Evolutionary conservation across 1,140 invertebrate species (phyloP).

Genomic region (Onthophagus taurus): DNA sequence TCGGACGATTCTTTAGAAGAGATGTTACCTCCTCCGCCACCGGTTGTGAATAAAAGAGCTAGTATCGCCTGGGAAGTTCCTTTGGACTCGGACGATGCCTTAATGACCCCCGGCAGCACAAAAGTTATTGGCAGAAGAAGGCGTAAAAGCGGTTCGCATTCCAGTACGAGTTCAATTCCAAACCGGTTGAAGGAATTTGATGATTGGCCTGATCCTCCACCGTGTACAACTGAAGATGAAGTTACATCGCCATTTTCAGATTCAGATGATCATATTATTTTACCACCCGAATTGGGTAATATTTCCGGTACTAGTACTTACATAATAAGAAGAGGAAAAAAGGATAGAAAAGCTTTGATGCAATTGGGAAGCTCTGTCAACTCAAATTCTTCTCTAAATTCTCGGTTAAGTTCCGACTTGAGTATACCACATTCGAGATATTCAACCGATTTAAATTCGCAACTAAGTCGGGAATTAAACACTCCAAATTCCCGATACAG

Average conservation of each 20-base stretch:
- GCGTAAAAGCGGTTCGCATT: constrained; percentile 49
- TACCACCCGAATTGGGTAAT: constrained; percentile 41
- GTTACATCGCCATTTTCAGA: constrained; percentile 58
- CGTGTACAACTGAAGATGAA: constrained; percentile 55
- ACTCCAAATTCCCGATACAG: constrained; percentile 51
- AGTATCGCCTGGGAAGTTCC: constrained; percentile 78
- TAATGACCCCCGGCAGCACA: constrained; percentile 61
- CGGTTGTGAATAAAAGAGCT: constrained; percentile 54
- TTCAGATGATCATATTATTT: constrained; percentile 45
- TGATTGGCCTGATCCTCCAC: constrained; percentile 57
- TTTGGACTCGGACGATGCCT: constrained; percentile 53
- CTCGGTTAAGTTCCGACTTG: constrained; percentile 47
- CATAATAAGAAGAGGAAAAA: constrained; percentile 57
- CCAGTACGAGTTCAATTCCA: constrained; percentile 51
- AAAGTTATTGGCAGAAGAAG: constrained; percentile 54
- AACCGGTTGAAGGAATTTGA: constrained; percentile 46
- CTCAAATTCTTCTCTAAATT: constrained; percentile 48
- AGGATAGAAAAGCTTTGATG: constrained; percentile 43
- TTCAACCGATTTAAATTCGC: constrained; percentile 46
- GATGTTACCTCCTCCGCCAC: constrained; percentile 50
- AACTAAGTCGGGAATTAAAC: constrained; percentile 46
- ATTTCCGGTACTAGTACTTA: constrained; percentile 59
- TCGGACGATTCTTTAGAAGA: constrained; percentile 76
- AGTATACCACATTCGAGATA: constrained; percentile 46
- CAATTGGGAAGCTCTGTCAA: constrained; percentile 30